Evolutionary conservation across 2,797 vertebrate genomes (phyloP).

Genomic region (Acanthiza pusilla): DNA sequence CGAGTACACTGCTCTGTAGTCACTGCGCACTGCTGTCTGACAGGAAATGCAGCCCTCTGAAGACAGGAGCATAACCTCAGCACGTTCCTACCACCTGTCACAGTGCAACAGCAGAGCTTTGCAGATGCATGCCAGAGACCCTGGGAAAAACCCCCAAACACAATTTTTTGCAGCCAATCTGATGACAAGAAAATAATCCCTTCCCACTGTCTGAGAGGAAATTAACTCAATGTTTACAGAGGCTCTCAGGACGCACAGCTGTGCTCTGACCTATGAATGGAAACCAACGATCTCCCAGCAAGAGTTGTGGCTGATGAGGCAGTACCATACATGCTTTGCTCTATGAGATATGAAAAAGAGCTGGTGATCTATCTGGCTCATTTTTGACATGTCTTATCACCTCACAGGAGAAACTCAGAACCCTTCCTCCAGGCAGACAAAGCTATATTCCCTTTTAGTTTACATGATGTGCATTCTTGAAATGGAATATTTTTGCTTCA

Average conservation of each 20-base stretch:
- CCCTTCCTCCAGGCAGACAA: background rate
- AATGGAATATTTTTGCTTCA: background rate
- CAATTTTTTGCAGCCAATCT: background rate
- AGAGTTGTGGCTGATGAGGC: background rate
- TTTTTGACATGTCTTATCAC: background rate
- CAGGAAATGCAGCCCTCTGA: background rate
- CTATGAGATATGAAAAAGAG: background rate
- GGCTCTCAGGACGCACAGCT: background rate
- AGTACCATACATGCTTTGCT: background rate
- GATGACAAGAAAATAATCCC: background rate
- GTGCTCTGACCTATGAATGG: background rate
- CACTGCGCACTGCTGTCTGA: background rate
- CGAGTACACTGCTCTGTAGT: background rate
- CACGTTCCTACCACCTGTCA: background rate
- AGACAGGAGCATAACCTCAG: background rate
- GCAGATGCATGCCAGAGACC: accelerated
- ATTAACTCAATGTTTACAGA: background rate
- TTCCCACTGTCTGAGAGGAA: background rate
- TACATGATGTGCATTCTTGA: background rate
- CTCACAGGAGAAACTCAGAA: background rate
- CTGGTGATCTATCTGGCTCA: background rate
- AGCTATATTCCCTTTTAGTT: background rate
- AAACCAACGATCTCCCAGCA: background rate
- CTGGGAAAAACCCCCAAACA: background rate
- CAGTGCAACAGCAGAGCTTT: background rate